Percentiles rank a stretch among this genome's conserved stretches.
These are phyloP conservation scores for Arnoldichthys spilopterus DNA, from an alignment of 2,797 vertebrate species.

Conservation along the genomic window DNA sequence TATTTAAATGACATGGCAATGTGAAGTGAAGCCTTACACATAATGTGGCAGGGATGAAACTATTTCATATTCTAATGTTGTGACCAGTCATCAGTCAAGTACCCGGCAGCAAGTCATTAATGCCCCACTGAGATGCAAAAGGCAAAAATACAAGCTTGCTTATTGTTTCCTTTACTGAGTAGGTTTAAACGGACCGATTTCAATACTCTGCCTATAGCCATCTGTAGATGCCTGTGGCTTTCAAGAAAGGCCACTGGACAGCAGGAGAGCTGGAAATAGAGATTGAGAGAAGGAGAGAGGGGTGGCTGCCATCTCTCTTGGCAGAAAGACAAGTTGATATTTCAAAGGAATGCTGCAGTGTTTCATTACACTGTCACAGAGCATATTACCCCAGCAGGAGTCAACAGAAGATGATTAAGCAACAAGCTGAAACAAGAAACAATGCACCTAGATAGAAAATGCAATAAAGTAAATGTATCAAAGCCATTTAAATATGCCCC, in stretches of 20 bases:
- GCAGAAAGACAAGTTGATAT: conserved; percentile 58
- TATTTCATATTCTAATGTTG: background rate
- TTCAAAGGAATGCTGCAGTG: conserved; percentile 49
- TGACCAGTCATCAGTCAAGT: background rate
- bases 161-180: background rate
- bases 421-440: conserved; percentile 37
- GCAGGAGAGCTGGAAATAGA: conserved; percentile 7
- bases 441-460: conserved; percentile 12
- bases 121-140: background rate
- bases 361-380: conserved; percentile 47
- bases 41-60: too few relatives aligned
- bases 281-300: conserved; percentile 13
- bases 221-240: conserved; percentile 25
- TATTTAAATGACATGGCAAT: too few relatives aligned
- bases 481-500: conserved; percentile 12
- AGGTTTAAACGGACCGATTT: background rate
- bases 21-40: too few relatives aligned
- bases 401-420: conserved; percentile 48
- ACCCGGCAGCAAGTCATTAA: background rate
- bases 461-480: conserved; percentile 47
- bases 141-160: background rate
- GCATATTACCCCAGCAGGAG: conserved; percentile 30
- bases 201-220: background rate
- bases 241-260: conserved; percentile 23
- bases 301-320: conserved; percentile 45